A percentile compares a stretch with the other conserved stretches of the same genome.
These are phyloP conservation scores for Harpegnathos saltator DNA, from an alignment of 1,140 invertebrate genomes.

Conservation along the genomic window DNA sequence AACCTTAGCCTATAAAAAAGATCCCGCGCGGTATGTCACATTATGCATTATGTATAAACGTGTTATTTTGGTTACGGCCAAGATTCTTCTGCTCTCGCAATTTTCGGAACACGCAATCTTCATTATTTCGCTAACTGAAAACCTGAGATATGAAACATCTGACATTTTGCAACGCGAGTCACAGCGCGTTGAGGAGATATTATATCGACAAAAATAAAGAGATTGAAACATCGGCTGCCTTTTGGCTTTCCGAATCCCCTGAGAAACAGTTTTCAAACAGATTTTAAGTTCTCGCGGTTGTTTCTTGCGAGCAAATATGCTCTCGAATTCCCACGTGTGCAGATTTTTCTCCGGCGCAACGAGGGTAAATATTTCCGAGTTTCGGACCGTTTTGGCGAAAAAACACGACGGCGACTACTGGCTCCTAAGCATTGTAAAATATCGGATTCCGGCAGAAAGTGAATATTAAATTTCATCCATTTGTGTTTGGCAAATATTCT, in stretches of 20 bases:
- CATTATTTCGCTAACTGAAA: neutral
- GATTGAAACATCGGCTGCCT: neutral
- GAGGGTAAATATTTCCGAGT: slow-evolving; percentile 12
- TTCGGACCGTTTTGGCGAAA: neutral
- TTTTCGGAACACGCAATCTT: too few relatives aligned
- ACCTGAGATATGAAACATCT: neutral
- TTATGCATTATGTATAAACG: too few relatives aligned
- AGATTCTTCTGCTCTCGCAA: too few relatives aligned
- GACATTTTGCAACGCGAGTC: neutral
- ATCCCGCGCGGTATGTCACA: too few relatives aligned
- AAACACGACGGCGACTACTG: neutral
- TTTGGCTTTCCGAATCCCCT: neutral
- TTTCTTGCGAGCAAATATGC: neutral
- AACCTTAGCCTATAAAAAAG: too few relatives aligned
- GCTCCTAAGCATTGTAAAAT: slow-evolving; percentile 27
- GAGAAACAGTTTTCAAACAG: neutral
- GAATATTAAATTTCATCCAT: slow-evolving; percentile 54
- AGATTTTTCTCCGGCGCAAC: slow-evolving; percentile 1
- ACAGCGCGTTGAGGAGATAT: neutral
- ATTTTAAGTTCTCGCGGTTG: neutral
- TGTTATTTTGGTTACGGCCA: too few relatives aligned
- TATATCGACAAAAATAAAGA: neutral
- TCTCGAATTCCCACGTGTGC: slow-evolving; percentile 3
- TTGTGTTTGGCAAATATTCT: neutral
- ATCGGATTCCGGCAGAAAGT: slow-evolving; percentile 24